A percentile compares a stretch with the other conserved stretches of the same genome.
phyloP scores from a whole-genome alignment of 2,797 vertebrate species.

The Hapalemur alaotrensis region DNA sequence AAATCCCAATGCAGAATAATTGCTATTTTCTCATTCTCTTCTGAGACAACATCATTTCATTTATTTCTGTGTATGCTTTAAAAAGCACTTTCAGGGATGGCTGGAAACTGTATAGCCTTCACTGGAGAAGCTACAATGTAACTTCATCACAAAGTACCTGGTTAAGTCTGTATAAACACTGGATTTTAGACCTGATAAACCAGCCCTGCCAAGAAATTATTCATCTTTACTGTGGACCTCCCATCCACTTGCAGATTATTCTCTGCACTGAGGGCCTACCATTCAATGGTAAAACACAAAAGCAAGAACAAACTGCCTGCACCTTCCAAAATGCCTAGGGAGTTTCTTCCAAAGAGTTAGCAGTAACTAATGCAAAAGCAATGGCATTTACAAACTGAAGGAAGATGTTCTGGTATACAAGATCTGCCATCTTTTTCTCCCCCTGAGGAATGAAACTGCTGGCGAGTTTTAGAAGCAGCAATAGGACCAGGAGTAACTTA shows the following conservation, averaged over 20 bases:
- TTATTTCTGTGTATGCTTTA: conserved; percentile 38
- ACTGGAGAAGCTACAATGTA: not conserved
- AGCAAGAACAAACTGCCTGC: not conserved
- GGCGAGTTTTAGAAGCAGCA: conserved; percentile 38
- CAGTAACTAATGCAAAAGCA: conserved; percentile 47
- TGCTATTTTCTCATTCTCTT: conserved; percentile 51
- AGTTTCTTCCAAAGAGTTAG: conserved; percentile 49
- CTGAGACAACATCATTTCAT: conserved; percentile 53
- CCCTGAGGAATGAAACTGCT: not conserved
- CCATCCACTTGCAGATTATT: not conserved
- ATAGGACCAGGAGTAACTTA: conserved; percentile 6
- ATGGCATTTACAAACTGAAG: conserved; percentile 24
- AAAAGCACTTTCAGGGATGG: not conserved
- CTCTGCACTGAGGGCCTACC: not conserved
- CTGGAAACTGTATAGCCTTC: not conserved
- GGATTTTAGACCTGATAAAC: not conserved
- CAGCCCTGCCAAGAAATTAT: not conserved
- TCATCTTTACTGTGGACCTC: not conserved
- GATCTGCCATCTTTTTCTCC: not conserved
- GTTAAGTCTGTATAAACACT: not conserved
- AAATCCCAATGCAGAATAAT: conserved; percentile 54
- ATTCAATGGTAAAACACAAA: not conserved
- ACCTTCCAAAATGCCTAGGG: conserved; percentile 25
- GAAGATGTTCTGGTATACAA: not conserved
- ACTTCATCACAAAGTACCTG: not conserved